A percentile compares a stretch with the other conserved stretches of the same genome.
Evolutionary conservation across 2,888 invertebrate genomes (phyloP).

Genomic region (Cepaea hortensis): DNA sequence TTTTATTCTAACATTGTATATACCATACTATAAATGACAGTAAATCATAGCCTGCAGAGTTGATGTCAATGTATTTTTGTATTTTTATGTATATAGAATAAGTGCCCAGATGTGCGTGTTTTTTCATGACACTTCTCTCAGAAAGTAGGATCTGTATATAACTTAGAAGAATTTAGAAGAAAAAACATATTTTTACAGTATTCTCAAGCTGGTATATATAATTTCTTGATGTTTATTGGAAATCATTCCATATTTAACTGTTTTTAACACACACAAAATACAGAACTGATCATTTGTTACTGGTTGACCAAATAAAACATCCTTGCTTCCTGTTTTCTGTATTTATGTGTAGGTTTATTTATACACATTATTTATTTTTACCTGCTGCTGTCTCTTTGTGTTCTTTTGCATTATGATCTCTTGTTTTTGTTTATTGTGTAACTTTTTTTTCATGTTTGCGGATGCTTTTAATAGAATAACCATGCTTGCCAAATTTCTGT

Average conservation of each 20-base stretch:
- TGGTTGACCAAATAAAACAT: too few species aligned
- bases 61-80: slow-evolving; percentile 21
- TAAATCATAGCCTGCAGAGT: not conserved
- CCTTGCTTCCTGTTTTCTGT: too few species aligned
- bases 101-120: slow-evolving; percentile 30
- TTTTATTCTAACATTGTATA: not conserved
- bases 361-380: too few species aligned
- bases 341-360: too few species aligned
- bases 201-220: slow-evolving; percentile 12
- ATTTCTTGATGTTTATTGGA: not conserved
- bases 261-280: too few species aligned
- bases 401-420: too few species aligned
- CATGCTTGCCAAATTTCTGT: too few species aligned
- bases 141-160: not conserved
- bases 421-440: too few species aligned
- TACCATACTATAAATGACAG: slow-evolving; percentile 1
- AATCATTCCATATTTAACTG: slow-evolving; percentile 17
- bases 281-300: too few species aligned
- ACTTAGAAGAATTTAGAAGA: not conserved
- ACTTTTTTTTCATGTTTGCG: too few species aligned
- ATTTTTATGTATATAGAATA: slow-evolving; percentile 31
- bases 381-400: too few species aligned
- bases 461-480: too few species aligned
- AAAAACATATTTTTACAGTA: slow-evolving; percentile 2
- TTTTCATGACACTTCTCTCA: not conserved